These are phyloP conservation scores for Otolemur garnettii DNA, from an alignment of 2,113 vertebrate genomes.

Conservation along the genomic window DNA sequence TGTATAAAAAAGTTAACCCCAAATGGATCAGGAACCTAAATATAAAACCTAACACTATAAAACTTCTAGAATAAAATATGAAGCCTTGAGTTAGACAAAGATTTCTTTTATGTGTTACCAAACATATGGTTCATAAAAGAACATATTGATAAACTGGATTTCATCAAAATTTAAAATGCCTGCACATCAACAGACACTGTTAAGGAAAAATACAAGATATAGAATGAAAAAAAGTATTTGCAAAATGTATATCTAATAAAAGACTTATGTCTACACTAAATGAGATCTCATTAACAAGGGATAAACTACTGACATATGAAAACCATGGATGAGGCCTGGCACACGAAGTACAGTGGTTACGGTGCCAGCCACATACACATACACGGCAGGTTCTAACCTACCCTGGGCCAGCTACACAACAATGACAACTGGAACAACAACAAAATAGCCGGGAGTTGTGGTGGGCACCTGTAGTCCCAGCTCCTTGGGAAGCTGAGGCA, in stretches of 20 bases:
- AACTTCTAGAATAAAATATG: not conserved
- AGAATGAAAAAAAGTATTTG: constrained; percentile 10
- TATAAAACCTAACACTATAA: not conserved
- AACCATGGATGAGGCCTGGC: not conserved
- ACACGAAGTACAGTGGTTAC: too few species aligned
- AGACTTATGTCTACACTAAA: not conserved
- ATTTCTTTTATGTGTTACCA: not conserved
- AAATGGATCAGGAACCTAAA: not conserved
- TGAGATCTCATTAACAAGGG: not conserved
- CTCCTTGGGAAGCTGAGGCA: too few species aligned
- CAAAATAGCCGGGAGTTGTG: too few species aligned
- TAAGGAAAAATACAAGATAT: not conserved
- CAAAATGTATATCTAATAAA: constrained; percentile 8
- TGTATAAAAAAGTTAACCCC: not conserved
- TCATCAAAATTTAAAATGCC: not conserved
- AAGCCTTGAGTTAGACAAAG: not conserved
- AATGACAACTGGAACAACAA: too few species aligned
- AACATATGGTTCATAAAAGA: not conserved
- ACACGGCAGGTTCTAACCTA: too few species aligned
- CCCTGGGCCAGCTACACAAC: too few species aligned
- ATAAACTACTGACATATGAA: not conserved
- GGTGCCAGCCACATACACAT: too few species aligned
- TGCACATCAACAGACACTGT: not conserved
- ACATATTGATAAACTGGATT: not conserved
- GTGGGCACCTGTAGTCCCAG: too few species aligned